phyloP scores from a whole-genome alignment of 2,113 vertebrate genomes.

The Sterna hirundo region DNA sequence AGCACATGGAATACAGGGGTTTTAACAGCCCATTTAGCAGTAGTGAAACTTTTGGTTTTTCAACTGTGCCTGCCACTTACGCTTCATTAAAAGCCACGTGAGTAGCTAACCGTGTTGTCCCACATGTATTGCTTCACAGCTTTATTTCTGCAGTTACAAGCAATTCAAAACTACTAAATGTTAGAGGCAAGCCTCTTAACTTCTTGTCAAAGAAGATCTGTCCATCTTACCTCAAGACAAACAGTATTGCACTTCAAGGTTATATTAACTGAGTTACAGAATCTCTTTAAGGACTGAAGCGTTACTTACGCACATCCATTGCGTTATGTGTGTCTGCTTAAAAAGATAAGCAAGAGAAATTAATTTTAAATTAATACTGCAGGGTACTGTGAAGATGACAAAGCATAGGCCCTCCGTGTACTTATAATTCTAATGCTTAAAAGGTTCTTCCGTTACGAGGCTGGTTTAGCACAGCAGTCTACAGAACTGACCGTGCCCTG shows the following conservation, averaged over 20 bases:
- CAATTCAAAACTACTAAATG: constrained; percentile 63
- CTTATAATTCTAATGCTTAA: constrained; percentile 64
- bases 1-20: constrained; percentile 2
- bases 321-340: constrained; percentile 62
- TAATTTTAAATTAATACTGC: constrained; percentile 73
- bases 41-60: constrained; percentile 51
- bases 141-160: constrained; percentile 73
- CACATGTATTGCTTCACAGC: constrained; percentile 62
- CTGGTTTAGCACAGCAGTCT: constrained; percentile 14
- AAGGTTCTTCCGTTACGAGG: constrained; percentile 32
- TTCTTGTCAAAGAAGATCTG: constrained; percentile 60
- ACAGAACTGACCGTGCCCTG: not conserved
- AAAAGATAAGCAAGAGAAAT: constrained; percentile 73
- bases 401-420: constrained; percentile 66
- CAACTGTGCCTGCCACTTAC: not conserved
- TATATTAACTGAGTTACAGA: constrained; percentile 68
- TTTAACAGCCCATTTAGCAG: constrained; percentile 22
- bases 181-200: constrained; percentile 56
- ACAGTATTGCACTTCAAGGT: constrained; percentile 80
- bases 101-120: constrained; percentile 44
- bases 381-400: constrained; percentile 66
- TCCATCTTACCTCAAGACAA: constrained; percentile 66
- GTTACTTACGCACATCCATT: constrained; percentile 60
- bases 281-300: constrained; percentile 65
- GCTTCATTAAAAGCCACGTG: constrained; percentile 26